A percentile compares a stretch with the other conserved stretches of the same genome.
Evolutionary conservation across 2,113 vertebrate genomes (phyloP).

Genomic region (Smithornis capensis): DNA sequence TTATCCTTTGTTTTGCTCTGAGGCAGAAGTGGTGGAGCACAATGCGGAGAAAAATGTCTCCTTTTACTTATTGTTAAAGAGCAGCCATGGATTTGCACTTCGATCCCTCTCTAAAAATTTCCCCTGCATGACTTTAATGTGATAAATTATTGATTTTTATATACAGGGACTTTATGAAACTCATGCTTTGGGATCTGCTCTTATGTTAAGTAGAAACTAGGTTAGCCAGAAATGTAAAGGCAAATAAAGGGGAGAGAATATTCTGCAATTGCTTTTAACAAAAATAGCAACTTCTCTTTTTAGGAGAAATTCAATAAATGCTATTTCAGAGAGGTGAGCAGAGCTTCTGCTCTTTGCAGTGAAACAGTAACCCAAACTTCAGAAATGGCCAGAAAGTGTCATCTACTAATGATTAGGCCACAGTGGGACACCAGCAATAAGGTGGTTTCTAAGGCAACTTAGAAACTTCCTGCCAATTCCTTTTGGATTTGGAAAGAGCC

Average conservation of each 20-base stretch:
- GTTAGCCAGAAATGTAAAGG: constrained; percentile 10
- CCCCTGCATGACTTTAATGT: background rate
- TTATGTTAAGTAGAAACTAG: background rate
- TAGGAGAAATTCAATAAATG: background rate
- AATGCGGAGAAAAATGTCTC: background rate
- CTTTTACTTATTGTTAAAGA: constrained; percentile 15
- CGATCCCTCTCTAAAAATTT: background rate
- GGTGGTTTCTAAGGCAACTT: constrained; percentile 12
- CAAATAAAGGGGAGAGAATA: background rate
- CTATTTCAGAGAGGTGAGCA: background rate
- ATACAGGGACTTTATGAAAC: background rate
- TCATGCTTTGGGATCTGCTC: background rate
- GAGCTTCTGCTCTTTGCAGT: background rate
- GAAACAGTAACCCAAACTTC: background rate
- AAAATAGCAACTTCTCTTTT: background rate
- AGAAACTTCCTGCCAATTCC: background rate
- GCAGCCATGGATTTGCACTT: background rate
- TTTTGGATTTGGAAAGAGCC: background rate
- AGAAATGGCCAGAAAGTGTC: background rate
- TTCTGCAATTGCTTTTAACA: background rate
- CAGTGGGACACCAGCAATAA: background rate
- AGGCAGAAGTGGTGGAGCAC: background rate
- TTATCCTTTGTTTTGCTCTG: background rate
- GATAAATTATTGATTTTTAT: constrained; percentile 33
- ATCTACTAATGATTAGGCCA: background rate